Evolutionary conservation across 2,113 vertebrate species (phyloP).

Genomic region (Tupaia chinensis): DNA sequence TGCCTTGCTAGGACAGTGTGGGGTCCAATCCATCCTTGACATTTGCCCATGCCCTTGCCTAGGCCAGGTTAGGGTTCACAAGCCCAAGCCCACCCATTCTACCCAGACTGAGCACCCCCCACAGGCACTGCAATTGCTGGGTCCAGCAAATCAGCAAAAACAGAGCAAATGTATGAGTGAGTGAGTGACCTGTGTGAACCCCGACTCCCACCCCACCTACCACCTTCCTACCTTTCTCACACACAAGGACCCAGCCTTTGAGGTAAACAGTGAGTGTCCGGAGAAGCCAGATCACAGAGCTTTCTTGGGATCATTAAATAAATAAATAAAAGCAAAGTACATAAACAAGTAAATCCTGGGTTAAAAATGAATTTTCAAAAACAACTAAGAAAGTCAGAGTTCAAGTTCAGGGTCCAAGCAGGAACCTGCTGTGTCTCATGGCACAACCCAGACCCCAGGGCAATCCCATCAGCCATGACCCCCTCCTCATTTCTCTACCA

Average conservation of each 20-base stretch:
- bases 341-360: background rate
- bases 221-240: accelerated
- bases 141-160: background rate
- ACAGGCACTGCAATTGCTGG: background rate
- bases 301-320: background rate
- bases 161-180: accelerated
- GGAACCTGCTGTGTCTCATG: accelerated
- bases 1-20: background rate
- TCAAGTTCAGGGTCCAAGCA: background rate
- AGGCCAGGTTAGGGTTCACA: background rate
- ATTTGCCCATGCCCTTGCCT: too few species aligned
- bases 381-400: background rate
- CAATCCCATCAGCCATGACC: background rate
- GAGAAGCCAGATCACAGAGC: background rate
- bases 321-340: background rate
- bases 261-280: background rate
- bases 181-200: accelerated
- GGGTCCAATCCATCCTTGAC: accelerated
- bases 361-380: background rate
- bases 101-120: background rate
- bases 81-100: background rate
- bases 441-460: background rate
- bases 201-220: background rate
- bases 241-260: accelerated
- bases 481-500: accelerated